Percentiles rank a stretch among this genome's conserved stretches.
Conservation (phyloP, 1,140 invertebrate species). For the Camponotus vicinus region DNA sequence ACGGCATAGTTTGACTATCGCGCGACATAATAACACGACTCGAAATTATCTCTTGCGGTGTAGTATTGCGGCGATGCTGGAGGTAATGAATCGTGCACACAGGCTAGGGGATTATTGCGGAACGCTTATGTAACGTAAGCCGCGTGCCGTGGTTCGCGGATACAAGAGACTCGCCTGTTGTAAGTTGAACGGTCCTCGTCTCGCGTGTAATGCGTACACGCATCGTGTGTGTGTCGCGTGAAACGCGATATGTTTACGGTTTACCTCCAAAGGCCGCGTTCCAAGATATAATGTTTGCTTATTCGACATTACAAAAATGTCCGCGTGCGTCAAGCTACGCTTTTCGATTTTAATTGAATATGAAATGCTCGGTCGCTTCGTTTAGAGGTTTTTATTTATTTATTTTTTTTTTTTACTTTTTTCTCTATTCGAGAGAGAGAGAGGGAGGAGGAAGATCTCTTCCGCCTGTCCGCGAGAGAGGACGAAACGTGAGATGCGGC, state of each 20-base stretch:
- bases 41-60: constrained; percentile 56
- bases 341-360: constrained; percentile 12
- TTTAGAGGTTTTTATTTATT: constrained; percentile 24
- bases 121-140: constrained; percentile 60
- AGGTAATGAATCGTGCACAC: constrained; percentile 60
- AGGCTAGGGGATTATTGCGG: constrained; percentile 56
- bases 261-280: constrained; percentile 47
- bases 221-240: constrained; percentile 45
- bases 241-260: constrained; percentile 70
- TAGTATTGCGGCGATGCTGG: constrained; percentile 55
- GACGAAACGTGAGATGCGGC: constrained; percentile 27
- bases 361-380: not conserved
- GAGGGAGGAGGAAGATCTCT: not conserved
- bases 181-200: constrained; percentile 43
- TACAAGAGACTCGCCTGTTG: constrained; percentile 58
- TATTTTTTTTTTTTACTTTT: no score
- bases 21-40: constrained; percentile 54
- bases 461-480: not conserved
- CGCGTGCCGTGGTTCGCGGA: constrained; percentile 39
- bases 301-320: constrained; percentile 32
- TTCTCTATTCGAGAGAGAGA: not conserved
- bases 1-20: constrained; percentile 49
- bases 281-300: constrained; percentile 66
- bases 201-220: constrained; percentile 44
- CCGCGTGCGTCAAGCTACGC: constrained; percentile 4